Evolutionary conservation across 2,113 vertebrate genomes (phyloP).

Genomic region (Lamprologus speciosus): DNA sequence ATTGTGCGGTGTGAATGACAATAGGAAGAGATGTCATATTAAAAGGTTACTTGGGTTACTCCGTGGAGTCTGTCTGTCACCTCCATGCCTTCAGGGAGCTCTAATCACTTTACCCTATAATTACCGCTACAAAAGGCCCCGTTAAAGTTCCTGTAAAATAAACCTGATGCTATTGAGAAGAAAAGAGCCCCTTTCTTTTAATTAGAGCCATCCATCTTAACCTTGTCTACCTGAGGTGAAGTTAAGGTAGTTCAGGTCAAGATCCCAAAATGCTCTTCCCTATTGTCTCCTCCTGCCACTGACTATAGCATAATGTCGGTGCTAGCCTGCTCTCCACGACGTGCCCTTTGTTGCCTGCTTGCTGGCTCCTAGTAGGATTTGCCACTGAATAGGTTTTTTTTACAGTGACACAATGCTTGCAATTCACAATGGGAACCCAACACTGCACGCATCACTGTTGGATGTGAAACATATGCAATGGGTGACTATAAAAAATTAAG

Average conservation of each 20-base stretch:
- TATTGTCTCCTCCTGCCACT: conserved; percentile 44
- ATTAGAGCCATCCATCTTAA: conserved; percentile 80
- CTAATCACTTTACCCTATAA: conserved; percentile 79
- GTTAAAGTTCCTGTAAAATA: conserved; percentile 79
- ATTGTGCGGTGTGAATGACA: conserved; percentile 62
- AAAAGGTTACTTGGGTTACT: conserved; percentile 79
- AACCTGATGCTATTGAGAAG: conserved; percentile 72
- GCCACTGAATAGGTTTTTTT: conserved; percentile 62
- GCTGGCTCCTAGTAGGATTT: conserved; percentile 76
- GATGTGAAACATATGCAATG: conserved; percentile 67
- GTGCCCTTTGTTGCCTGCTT: conserved; percentile 53
- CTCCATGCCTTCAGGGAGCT: conserved; percentile 71
- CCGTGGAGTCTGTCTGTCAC: conserved; percentile 75
- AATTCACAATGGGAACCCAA: conserved; percentile 74
- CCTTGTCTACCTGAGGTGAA: conserved; percentile 76
- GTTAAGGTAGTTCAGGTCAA: conserved; percentile 71
- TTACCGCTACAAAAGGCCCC: conserved; percentile 74
- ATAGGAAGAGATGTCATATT: conserved; percentile 71
- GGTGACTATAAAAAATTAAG: conserved; percentile 72
- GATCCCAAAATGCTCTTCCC: conserved; percentile 56
- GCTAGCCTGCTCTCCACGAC: conserved; percentile 45
- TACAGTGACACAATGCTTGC: conserved; percentile 72
- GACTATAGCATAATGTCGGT: conserved; percentile 48
- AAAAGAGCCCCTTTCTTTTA: conserved; percentile 73
- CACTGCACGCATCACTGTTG: conserved; percentile 64